phyloP scores from a whole-genome alignment of 2,113 vertebrate genomes.

The Myiozetetes cayanensis region DNA sequence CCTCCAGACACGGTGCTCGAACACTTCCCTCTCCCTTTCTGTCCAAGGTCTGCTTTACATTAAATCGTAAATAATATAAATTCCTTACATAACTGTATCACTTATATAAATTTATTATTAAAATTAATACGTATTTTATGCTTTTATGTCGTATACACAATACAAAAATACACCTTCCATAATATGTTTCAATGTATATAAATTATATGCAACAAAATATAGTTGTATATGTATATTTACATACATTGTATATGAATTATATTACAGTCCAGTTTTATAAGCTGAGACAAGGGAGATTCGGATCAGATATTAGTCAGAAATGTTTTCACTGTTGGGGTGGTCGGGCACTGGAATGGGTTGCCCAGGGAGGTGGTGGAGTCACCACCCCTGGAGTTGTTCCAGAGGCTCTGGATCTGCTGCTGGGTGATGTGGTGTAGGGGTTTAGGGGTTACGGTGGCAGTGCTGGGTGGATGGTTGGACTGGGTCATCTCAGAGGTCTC shows the following conservation, averaged over 20 bases:
- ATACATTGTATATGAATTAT: background rate
- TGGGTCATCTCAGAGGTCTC: background rate
- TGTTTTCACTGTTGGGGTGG: background rate
- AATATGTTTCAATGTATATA: no score
- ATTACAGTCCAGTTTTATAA: fast-evolving
- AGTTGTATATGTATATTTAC: no score
- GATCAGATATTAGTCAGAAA: background rate
- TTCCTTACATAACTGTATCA: background rate
- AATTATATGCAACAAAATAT: background rate
- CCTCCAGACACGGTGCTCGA: no score
- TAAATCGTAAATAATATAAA: no score
- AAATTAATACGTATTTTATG: background rate
- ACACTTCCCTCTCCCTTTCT: no score
- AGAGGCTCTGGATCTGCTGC: background rate
- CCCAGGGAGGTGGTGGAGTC: background rate
- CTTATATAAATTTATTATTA: no score
- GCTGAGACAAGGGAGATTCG: background rate
- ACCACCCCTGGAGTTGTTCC: background rate
- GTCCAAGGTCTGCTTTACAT: fast-evolving
- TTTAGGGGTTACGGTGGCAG: background rate
- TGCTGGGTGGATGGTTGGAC: background rate
- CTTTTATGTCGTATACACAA: background rate
- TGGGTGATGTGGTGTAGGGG: background rate
- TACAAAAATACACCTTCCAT: fast-evolving
- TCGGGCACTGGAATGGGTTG: background rate